A percentile compares a stretch with the other conserved stretches of the same genome.
Conservation (phyloP, 2,113 vertebrate species). For the Apistogramma diplotaenia region DNA sequence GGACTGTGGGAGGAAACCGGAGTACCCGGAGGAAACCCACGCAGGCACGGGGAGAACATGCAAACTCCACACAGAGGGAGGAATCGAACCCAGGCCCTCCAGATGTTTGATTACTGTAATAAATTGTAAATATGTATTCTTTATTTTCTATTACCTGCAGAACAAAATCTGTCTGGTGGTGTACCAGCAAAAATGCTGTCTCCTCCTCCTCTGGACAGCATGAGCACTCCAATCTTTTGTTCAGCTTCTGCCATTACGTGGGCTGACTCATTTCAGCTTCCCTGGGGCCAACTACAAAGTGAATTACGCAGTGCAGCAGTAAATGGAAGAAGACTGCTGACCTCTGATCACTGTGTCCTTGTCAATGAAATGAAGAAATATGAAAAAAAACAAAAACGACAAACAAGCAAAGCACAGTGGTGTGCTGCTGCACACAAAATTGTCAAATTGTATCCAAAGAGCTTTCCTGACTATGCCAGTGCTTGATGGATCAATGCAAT, state of each 20-base stretch:
- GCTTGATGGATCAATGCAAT: not conserved
- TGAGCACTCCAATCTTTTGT: not conserved
- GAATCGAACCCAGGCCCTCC: no score
- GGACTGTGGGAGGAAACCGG: no score
- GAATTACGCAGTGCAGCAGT: not conserved
- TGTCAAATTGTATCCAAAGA: not conserved
- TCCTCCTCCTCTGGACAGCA: not conserved
- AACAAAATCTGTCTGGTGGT: not conserved
- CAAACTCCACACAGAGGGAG: no score
- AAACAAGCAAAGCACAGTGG: not conserved
- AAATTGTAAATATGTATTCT: not conserved
- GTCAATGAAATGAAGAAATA: not conserved
- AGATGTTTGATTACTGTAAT: not conserved
- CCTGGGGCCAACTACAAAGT: not conserved
- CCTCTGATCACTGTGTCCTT: not conserved
- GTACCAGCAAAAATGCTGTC: not conserved
- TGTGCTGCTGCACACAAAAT: not conserved
- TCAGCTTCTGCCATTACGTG: not conserved
- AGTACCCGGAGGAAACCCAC: no score
- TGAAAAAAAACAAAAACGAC: no score
- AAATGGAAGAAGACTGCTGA: not conserved
- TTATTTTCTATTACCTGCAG: fast-evolving
- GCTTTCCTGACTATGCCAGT: not conserved
- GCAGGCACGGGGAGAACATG: no score
- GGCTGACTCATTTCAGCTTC: not conserved